phyloP scores from a whole-genome alignment of 2,113 vertebrate genomes.

The Psammodynastes pulverulentus region DNA sequence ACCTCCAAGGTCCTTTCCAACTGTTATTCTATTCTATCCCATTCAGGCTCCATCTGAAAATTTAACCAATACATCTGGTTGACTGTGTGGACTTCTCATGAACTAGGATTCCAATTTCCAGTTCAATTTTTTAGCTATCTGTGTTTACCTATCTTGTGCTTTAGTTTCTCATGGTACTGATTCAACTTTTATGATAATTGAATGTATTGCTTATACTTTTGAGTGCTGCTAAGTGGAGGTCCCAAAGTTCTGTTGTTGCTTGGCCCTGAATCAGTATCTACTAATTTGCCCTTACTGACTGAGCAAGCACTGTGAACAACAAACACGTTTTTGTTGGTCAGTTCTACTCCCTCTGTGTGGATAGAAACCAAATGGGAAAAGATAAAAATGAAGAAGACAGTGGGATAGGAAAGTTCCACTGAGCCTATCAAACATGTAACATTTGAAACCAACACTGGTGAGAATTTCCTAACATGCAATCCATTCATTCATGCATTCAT shows the following conservation, averaged over 20 bases:
- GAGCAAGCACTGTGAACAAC: neutral
- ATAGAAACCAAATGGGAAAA: neutral
- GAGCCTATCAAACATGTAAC: neutral
- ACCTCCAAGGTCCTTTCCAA: no score
- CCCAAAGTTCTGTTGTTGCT: neutral
- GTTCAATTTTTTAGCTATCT: neutral
- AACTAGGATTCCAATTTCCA: neutral
- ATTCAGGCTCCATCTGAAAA: neutral
- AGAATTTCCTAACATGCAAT: neutral
- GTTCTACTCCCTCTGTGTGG: neutral
- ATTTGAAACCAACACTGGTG: neutral
- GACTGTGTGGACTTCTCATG: neutral
- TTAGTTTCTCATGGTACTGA: neutral
- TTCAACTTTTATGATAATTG: neutral
- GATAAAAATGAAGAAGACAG: neutral
- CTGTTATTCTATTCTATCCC: neutral
- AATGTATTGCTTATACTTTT: neutral
- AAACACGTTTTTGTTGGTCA: neutral
- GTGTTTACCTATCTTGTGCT: neutral
- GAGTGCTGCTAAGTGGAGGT: neutral
- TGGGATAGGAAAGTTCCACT: neutral
- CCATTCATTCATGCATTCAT: neutral
- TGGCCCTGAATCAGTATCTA: neutral
- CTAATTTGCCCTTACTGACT: neutral
- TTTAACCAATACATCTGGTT: neutral